Evolutionary conservation across 1,140 invertebrate genomes (phyloP).

Genomic region (Medauroidea extradentata): DNA sequence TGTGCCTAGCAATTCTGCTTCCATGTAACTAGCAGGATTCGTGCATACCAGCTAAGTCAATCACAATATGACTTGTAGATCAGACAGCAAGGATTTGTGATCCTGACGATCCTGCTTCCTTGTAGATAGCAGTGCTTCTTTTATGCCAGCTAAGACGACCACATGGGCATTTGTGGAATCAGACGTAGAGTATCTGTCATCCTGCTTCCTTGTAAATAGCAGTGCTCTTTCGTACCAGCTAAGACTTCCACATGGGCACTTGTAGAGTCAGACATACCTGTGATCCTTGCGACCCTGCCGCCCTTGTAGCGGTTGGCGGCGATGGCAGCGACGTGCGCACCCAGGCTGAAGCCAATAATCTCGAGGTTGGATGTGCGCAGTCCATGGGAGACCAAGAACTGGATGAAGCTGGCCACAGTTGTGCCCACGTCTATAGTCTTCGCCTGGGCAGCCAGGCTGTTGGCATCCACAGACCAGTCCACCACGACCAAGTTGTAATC

Average conservation of each 20-base stretch:
- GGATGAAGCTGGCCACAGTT: conserved; percentile 54
- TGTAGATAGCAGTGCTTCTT: too few relatives aligned
- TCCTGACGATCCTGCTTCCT: conserved; percentile 51
- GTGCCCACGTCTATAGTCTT: conserved; percentile 58
- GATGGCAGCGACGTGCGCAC: conserved; percentile 57
- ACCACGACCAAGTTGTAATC: conserved; percentile 60
- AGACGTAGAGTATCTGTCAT: too few relatives aligned
- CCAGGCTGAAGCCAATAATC: conserved; percentile 64
- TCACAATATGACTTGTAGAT: too few relatives aligned
- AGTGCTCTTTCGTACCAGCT: too few relatives aligned
- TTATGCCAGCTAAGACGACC: too few relatives aligned
- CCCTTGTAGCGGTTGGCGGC: conserved; percentile 49
- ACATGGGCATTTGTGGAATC: too few relatives aligned
- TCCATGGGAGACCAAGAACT: conserved; percentile 42
- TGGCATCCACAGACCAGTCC: conserved; percentile 60
- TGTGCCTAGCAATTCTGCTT: too few relatives aligned
- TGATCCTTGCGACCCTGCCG: conserved; percentile 54
- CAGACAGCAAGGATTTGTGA: conserved; percentile 57
- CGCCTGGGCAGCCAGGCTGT: conserved; percentile 59
- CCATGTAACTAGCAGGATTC: too few relatives aligned
- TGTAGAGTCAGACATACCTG: too few relatives aligned
- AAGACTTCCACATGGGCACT: too few relatives aligned
- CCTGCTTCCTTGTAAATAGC: too few relatives aligned
- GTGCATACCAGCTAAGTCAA: too few relatives aligned
- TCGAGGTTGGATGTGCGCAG: conserved; percentile 56